Evolutionary conservation across 2,113 vertebrate genomes (phyloP).

Genomic region (Cynoglossus semilaevis): DNA sequence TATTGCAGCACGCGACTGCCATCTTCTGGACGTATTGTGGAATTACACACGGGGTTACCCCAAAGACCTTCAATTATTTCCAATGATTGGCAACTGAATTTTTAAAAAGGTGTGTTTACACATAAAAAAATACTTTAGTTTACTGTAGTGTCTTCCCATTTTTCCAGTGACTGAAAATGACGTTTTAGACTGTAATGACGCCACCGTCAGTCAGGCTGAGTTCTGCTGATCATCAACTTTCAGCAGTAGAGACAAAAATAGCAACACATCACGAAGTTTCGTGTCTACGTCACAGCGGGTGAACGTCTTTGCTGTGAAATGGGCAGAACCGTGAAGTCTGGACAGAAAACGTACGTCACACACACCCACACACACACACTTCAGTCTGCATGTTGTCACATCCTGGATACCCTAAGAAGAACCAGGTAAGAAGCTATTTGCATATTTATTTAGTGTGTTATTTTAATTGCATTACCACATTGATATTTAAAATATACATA

Average conservation of each 20-base stretch:
- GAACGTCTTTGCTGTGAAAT: background rate
- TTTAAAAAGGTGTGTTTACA: too few species aligned
- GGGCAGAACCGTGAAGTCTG: slow-evolving; percentile 29
- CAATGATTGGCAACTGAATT: too few species aligned
- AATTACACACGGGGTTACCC: too few species aligned
- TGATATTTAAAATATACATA: background rate
- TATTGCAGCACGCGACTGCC: too few species aligned
- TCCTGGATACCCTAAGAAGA: slow-evolving; percentile 10
- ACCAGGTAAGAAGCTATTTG: slow-evolving; percentile 30
- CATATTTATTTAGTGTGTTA: background rate
- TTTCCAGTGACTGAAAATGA: too few species aligned
- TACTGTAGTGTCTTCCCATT: too few species aligned
- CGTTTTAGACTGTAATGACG: background rate
- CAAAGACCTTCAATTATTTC: too few species aligned
- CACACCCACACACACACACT: slow-evolving; percentile 48
- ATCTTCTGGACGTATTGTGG: too few species aligned
- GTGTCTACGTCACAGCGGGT: too few species aligned
- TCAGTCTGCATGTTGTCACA: slow-evolving; percentile 20
- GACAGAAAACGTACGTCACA: slow-evolving; percentile 4
- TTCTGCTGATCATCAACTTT: slow-evolving; percentile 12
- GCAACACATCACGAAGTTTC: background rate
- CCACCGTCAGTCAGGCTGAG: background rate
- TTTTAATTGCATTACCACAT: background rate
- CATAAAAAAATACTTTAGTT: too few species aligned
- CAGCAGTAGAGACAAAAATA: slow-evolving; percentile 4